These are phyloP conservation scores for Drosophila nebulosa DNA, from an alignment of 1,140 invertebrate genomes.

Conservation along the genomic window DNA sequence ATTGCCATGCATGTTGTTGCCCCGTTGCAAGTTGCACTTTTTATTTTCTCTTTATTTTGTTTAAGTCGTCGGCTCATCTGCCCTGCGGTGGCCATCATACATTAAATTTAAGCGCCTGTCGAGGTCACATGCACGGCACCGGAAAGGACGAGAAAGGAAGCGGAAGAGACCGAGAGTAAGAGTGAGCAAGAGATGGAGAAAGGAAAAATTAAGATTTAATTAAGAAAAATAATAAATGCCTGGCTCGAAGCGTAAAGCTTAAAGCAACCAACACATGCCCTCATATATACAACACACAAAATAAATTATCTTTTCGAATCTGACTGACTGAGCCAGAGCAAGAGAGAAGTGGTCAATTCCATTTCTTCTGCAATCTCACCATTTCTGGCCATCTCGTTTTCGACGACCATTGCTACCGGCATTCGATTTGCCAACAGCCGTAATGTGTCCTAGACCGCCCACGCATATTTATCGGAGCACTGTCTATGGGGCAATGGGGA, in stretches of 20 bases:
- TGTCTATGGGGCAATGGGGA: not conserved
- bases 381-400: slow-evolving; percentile 46
- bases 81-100: slow-evolving; percentile 10
- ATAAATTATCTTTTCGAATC: slow-evolving; percentile 52
- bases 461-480: not conserved
- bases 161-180: not conserved
- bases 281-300: slow-evolving; percentile 24
- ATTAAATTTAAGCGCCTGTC: slow-evolving; percentile 37
- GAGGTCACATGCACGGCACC: slow-evolving; percentile 13
- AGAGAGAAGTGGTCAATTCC: slow-evolving; percentile 37
- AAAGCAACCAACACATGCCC: slow-evolving; percentile 11
- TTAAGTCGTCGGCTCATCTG: slow-evolving; percentile 43
- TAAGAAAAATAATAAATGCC: slow-evolving; percentile 73
- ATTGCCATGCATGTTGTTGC: slow-evolving; percentile 38
- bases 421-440: slow-evolving; percentile 40
- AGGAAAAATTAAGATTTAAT: slow-evolving; percentile 69
- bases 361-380: slow-evolving; percentile 9
- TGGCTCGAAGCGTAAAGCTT: slow-evolving; percentile 19
- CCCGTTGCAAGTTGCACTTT: slow-evolving; percentile 19
- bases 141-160: too few relatives aligned
- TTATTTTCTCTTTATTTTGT: slow-evolving; percentile 22
- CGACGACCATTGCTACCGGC: slow-evolving; percentile 46
- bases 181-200: not conserved
- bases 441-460: slow-evolving; percentile 1
- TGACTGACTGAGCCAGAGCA: slow-evolving; percentile 14